A percentile compares a stretch with the other conserved stretches of the same genome.
Evolutionary conservation across 2,113 vertebrate species (phyloP).

Genomic region (Rhynchomys soricoides): DNA sequence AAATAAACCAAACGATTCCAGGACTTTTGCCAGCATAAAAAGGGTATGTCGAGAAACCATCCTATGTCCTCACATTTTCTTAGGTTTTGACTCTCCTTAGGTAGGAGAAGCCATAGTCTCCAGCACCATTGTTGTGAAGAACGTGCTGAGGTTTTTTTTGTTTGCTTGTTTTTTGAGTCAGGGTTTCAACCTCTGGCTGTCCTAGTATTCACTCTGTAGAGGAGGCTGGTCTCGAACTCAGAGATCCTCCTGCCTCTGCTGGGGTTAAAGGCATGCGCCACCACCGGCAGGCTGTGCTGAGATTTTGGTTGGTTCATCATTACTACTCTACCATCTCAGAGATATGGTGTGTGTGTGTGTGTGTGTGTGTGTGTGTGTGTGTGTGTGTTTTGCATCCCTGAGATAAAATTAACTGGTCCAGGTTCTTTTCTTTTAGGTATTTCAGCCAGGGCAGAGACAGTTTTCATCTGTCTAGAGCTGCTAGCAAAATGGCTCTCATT

Average conservation of each 20-base stretch:
- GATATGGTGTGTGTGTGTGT: not conserved
- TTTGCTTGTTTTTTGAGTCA: not conserved
- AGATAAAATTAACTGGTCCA: conserved; percentile 38
- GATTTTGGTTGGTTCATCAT: not conserved
- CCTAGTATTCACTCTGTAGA: not conserved
- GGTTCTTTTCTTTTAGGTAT: conserved; percentile 45
- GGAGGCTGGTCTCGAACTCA: not conserved
- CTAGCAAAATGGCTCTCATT: not conserved
- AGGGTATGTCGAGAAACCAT: conserved; percentile 43
- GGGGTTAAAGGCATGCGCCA: not conserved
- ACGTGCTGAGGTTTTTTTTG: not conserved
- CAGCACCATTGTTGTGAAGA: not conserved
- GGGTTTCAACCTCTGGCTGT: not conserved
- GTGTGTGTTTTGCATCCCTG: not conserved
- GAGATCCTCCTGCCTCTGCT: not conserved
- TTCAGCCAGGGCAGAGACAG: not conserved
- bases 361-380: too few relatives aligned
- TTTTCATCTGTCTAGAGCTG: not conserved
- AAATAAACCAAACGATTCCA: not conserved
- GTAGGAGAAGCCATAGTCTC: not conserved
- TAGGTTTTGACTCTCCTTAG: conserved; percentile 71
- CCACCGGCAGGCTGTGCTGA: not conserved
- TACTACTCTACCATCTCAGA: not conserved
- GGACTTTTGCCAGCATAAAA: conserved; percentile 16
- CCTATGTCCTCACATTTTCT: conserved; percentile 54